Base-by-base conservation (phyloP, 2,888 invertebrate genomes). In the Piscicola geometra region DNA sequence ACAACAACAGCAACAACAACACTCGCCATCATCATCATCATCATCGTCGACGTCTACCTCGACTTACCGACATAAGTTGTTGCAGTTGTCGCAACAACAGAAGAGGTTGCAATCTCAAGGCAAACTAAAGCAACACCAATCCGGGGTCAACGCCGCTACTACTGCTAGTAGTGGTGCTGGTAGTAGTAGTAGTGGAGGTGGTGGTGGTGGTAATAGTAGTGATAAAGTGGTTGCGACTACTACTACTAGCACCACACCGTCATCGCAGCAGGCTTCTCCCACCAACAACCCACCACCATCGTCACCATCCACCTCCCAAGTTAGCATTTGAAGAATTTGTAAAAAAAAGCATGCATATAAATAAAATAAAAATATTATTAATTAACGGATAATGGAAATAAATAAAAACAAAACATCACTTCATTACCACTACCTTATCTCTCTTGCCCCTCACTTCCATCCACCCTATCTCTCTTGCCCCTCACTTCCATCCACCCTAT, bases 261-360 rank as follows among this genome's bases (percentile, higher is more conserved):
- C 75, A 21, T 33, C 75, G 1, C 68, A 36, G 21, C 68, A 33
- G 21, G 47, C 52, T 9, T 50, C 70, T 60, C 67, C 9, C 73
- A 33, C 28, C 73, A 33, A 56, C 60, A 33, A 25, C 75, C 84
- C 84, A 9, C 85, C 85, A n/a, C 84, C 84, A 32, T 81, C 82
- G 18, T 84, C 85, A 25, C 85, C 85, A 1, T 81, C 82, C 28
- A 81, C 83, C 25, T 71, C 70, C 0, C 30, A 69, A 28, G 69
- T 74, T 33, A n/a, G n/a, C n/a, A n/a, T n/a, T n/a, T n/a, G n/a
- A n/a, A n/a, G n/a, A n/a, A n/a, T n/a, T n/a, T n/a, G n/a, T n/a
- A n/a, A n/a, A n/a, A n/a, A n/a, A n/a, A n/a, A n/a, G n/a, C n/a
- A n/a, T n/a, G n/a, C n/a, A n/a, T n/a, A n/a, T n/a, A n/a, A n/a